Evolutionary conservation across 2,888 invertebrate genomes (phyloP), one percentile per base, ranked within the genome.

Genomic region (Epistrophella euchroma): DNA sequence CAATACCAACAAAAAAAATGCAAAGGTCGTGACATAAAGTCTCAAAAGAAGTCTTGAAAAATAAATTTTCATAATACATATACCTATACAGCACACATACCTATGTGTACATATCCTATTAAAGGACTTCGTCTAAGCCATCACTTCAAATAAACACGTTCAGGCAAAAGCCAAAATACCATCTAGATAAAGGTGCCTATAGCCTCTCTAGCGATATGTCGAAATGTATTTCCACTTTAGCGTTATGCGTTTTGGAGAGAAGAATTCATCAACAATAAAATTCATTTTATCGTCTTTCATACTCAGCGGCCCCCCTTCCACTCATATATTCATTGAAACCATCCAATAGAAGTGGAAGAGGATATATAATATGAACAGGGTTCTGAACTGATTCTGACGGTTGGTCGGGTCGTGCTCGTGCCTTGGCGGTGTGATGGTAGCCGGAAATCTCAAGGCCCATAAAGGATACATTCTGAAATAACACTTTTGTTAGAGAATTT

Each of bases 271-370:
- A 84, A 84, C 84, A 84, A 84, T 84, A 79, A 84, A 84, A 84
- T 66, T 84, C 74, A 75, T 84, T 84, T 84, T 84, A 84, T 84
- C 71, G 74, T 71, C 66, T 66, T 60, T 25, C 37, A 78, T 50
- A 40, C 64, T 52, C 40, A 55, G 5, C 10, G 2, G 0, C 13
- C 13, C 13, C 10, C 9, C 15, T 45, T 19, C 28, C 45, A 84
- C 84, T 84, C 79, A 75, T 79, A 75, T 75, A 84, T 84, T 84
- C 84, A 84, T 84, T 79, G 84, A 75, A 84, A 79, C 45, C 84
- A 79, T 84, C 64, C 75, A 79, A 84, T 6, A 66, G 58, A 25
- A 58, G 11, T 2, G 28, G 2, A 15, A 0, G 22, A 28, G 17
- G 43, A 28, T 28, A n/a, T 6, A 6, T 9, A 7, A 28, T 28